Evolutionary conservation across 2,113 vertebrate genomes (phyloP).

Genomic region (Alectura lathami): DNA sequence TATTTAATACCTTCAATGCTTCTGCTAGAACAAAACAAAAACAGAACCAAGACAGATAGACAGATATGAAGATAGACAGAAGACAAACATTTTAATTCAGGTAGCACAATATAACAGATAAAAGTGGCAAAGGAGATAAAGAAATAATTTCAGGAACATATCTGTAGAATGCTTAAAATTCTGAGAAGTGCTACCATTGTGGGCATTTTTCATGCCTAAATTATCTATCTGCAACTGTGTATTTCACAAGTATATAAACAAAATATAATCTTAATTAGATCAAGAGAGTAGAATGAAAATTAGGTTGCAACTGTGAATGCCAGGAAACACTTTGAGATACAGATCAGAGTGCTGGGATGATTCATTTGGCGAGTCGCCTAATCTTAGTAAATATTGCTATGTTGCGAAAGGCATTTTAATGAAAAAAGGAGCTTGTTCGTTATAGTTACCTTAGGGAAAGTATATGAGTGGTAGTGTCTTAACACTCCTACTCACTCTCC

Average conservation of each 20-base stretch:
- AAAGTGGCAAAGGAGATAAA: neutral
- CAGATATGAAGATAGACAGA: neutral
- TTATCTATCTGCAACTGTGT: neutral
- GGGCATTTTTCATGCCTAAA: neutral
- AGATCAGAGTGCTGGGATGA: constrained; percentile 17
- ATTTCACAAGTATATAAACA: neutral
- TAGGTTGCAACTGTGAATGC: neutral
- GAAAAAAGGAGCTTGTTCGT: neutral
- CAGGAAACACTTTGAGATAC: constrained; percentile 11
- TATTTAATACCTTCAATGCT: neutral
- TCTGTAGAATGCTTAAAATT: neutral
- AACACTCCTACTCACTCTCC: neutral
- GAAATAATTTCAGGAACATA: neutral
- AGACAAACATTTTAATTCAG: neutral
- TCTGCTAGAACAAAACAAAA: neutral
- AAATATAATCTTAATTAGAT: constrained; percentile 43
- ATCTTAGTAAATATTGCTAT: constrained; percentile 25
- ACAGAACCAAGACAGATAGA: neutral
- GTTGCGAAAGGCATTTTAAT: constrained; percentile 15
- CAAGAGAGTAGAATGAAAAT: neutral
- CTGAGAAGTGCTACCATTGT: neutral
- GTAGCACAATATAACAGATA: neutral
- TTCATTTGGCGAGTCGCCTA: constrained; percentile 43
- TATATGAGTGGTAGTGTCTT: neutral
- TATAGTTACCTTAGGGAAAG: neutral